phyloP scores from a whole-genome alignment of 1,140 invertebrate genomes.

The Cylas formicarius region DNA sequence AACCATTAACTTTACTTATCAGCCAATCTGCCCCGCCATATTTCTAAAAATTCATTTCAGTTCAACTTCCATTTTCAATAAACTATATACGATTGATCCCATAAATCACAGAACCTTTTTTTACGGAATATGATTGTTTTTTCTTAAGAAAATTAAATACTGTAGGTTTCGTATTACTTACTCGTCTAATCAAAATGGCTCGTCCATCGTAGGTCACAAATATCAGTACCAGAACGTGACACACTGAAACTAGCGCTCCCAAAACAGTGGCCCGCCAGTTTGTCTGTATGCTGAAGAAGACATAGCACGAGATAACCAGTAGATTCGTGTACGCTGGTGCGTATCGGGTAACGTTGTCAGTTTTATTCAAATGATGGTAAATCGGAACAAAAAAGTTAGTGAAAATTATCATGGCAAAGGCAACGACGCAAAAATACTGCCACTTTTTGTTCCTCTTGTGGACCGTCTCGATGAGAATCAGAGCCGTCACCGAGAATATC shows the following conservation, averaged over 20 bases:
- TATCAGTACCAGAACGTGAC: slow-evolving; percentile 55
- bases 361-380: slow-evolving; percentile 44
- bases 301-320: slow-evolving; percentile 64
- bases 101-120: too few relatives aligned
- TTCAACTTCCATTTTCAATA: too few relatives aligned
- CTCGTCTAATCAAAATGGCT: slow-evolving; percentile 41
- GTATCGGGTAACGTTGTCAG: slow-evolving; percentile 29
- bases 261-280: slow-evolving; percentile 59
- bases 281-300: slow-evolving; percentile 67
- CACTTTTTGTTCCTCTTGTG: slow-evolving; percentile 9
- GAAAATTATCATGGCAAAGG: slow-evolving; percentile 43
- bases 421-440: slow-evolving; percentile 19
- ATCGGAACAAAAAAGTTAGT: slow-evolving; percentile 50
- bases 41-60: too few relatives aligned
- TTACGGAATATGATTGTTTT: too few relatives aligned
- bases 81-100: too few relatives aligned
- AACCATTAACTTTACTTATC: too few relatives aligned
- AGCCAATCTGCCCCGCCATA: too few relatives aligned
- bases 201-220: slow-evolving; percentile 58
- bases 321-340: slow-evolving; percentile 63
- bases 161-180: too few relatives aligned
- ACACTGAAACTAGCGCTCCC: slow-evolving; percentile 54
- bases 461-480: slow-evolving; percentile 14
- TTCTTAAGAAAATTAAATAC: too few relatives aligned
- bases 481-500: slow-evolving; percentile 28